Base-by-base conservation (phyloP, 2,888 invertebrate species). In the Agrochola litura region DNA sequence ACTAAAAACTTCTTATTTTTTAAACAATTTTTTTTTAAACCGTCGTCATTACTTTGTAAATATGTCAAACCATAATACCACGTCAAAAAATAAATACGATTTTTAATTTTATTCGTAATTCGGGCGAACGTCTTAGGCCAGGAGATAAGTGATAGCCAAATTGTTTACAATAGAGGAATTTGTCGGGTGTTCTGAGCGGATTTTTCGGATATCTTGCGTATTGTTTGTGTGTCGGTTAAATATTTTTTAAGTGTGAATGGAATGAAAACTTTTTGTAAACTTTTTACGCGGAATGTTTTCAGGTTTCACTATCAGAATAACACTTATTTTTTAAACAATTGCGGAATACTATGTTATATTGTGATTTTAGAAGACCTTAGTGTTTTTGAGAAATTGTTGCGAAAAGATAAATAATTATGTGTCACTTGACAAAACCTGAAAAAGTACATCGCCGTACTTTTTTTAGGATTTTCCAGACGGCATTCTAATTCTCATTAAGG, bases 1-100 rank as follows among this genome's bases (percentile, higher is more conserved):
- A 85, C 77, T 89, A 86, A 72, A 87, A 90, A 88, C 85, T 90
- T 90, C 52, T 82, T 83, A 81, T 70, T 70, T 56, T n/a, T 65
- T 54, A 49, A 30, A 52, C 12, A 74, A n/a, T 14, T 5, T 69
- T 75, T 63, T 73, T 75, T 77, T 30, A 19, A 64, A 46, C 9
- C 3, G 4, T 30, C 30, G 30, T 30, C 30, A 30, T 30, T 30
- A 2, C 30, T 30, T 30, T 2, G 30, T 30, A 30, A 30, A 30
- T 16, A 69, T 41, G 12, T 8, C 12, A 10, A 54, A 1, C 4
- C 4, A 41, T 4, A 10, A 25, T 41, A 9, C 10, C 5, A 2
- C 10, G 5, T 37, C 25, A 8, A 14, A 30, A 16, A 41, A 64
- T 43, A 30, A 9, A 16, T n/a, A 19, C 10, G 0, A 6, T 41